Base-by-base conservation (phyloP, 2,888 invertebrate species). In the Drosophila kokeensis region DNA sequence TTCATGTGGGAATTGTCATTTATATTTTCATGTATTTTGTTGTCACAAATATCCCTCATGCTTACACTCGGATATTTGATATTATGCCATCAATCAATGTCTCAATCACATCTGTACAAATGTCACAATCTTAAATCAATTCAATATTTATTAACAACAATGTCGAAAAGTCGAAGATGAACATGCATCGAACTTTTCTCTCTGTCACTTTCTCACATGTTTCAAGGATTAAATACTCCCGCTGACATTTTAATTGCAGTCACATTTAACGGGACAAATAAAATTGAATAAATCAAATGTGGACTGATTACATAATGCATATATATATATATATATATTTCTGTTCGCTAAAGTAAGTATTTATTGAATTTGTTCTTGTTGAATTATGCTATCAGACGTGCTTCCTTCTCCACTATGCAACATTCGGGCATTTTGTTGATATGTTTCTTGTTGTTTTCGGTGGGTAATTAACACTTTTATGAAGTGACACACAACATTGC, bases 381-480 rank as follows among this genome's bases (percentile, higher is more conserved):
- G 2, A 52, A 38, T 38, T 29, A 45, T 45, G 3, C 15, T 7
- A 24, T 45, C 10, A 18, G 21, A n/a, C 18, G n/a, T 42, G 13
- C 8, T 21, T 10, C 18, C 27, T 27, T 38, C 11, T 38, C 18
- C 38, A 38, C 18, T 38, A 8, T 8, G 38, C 18, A 54, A 53
- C 10, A 38, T 38, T 53, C 24, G 27, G 3, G 13, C 13, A 21
- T 21, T 21, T 21, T 15, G 8, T 29, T 38, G 38, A 27, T 38
- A 29, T 7, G 0, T 13, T 62, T 63, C 27, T 38, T 42, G 50
- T 68, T 66, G 59, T 82, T 66, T 66, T 70, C 63, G 64, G 53
- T 54, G 52, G 73, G 79, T 84, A 87, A 88, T 86, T 88, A 84
- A 86, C 74, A 76, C 72, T 63, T 81, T 73, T 70, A 70, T 68